A percentile compares a stretch with the other conserved stretches of the same genome.
These are phyloP conservation scores for Cerastoderma edule DNA, from an alignment of 2,888 invertebrate genomes.

Conservation along the genomic window DNA sequence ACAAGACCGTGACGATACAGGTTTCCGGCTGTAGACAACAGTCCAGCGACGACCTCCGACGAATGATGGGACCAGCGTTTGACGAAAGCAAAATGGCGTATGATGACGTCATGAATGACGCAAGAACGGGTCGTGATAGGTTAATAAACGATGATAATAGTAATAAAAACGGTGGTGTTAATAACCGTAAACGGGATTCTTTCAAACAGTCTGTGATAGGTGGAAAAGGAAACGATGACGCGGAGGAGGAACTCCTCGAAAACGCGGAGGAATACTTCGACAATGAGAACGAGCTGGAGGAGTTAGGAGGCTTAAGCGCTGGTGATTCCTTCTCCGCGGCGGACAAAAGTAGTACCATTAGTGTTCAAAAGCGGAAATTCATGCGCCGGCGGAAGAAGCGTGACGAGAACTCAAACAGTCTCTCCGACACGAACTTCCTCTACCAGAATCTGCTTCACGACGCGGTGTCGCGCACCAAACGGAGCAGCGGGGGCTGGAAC, in stretches of 20 bases:
- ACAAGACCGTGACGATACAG: slow-evolving; percentile 48
- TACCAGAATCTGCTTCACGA: slow-evolving; percentile 55
- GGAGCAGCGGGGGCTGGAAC: slow-evolving; percentile 46
- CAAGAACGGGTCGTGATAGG: slow-evolving; percentile 10
- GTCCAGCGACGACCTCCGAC: slow-evolving; percentile 62
- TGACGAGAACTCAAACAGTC: slow-evolving; percentile 43
- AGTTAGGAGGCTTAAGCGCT: slow-evolving; percentile 14
- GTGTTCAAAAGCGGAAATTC: slow-evolving; percentile 61
- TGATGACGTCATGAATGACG: slow-evolving; percentile 51
- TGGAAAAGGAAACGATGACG: slow-evolving; percentile 17
- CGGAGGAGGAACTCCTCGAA: slow-evolving; percentile 42
- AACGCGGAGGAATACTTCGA: slow-evolving; percentile 45
- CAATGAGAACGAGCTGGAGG: slow-evolving; percentile 59
- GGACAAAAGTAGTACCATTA: slow-evolving; percentile 42
- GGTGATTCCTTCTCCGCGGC: slow-evolving; percentile 11
- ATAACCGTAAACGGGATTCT: slow-evolving; percentile 59
- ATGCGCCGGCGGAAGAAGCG: too few relatives aligned
- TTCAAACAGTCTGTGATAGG: slow-evolving; percentile 47
- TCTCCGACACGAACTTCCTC: slow-evolving; percentile 44
- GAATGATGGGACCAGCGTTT: slow-evolving; percentile 68
- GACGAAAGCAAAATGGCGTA: slow-evolving; percentile 72
- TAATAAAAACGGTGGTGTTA: too few relatives aligned
- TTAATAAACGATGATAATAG: too few relatives aligned
- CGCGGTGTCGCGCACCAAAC: slow-evolving; percentile 43
- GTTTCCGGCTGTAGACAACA: slow-evolving; percentile 66